phyloP scores from a whole-genome alignment of 2,888 invertebrate genomes.

The Calameuta pallipes region DNA sequence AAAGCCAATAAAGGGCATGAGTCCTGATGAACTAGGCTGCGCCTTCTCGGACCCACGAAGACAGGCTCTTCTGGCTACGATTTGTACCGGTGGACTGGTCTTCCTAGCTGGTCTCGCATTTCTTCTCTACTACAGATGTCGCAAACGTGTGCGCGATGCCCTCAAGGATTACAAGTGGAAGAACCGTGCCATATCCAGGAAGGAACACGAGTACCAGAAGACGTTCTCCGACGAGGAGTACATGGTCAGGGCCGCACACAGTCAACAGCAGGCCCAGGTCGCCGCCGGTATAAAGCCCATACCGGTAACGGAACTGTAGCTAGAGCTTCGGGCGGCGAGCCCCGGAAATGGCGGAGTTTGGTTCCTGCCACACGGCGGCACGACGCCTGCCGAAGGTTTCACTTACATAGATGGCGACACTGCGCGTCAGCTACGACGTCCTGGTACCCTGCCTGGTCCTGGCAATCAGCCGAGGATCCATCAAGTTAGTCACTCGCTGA shows the following conservation, averaged over 20 bases:
- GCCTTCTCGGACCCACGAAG: constrained; percentile 82
- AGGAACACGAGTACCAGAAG: constrained; percentile 90
- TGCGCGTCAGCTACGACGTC: constrained; percentile 69
- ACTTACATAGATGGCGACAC: constrained; percentile 79
- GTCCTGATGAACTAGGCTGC: constrained; percentile 84
- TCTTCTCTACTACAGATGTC: constrained; percentile 79
- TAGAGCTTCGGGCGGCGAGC: constrained; percentile 91
- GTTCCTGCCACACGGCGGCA: constrained; percentile 74
- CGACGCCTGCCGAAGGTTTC: constrained; percentile 79
- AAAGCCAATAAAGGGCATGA: constrained; percentile 71
- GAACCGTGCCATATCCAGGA: constrained; percentile 77
- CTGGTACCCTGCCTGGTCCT: constrained; percentile 61
- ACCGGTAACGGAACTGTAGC: constrained; percentile 94
- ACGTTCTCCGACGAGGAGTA: constrained; percentile 91
- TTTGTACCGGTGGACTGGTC: constrained; percentile 80
- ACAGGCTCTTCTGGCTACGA: constrained; percentile 82
- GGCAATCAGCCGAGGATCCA: constrained; percentile 33
- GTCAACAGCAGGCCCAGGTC: constrained; percentile 66
- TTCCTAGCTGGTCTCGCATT: constrained; percentile 78
- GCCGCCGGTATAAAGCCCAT: constrained; percentile 73
- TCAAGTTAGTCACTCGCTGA: constrained; percentile 48
- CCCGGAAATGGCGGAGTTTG: constrained; percentile 76
- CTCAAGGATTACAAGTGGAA: constrained; percentile 87
- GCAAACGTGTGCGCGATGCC: constrained; percentile 83
- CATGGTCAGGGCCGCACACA: constrained; percentile 75